phyloP scores from a whole-genome alignment of 1,140 invertebrate genomes.

The Lerema accius region DNA sequence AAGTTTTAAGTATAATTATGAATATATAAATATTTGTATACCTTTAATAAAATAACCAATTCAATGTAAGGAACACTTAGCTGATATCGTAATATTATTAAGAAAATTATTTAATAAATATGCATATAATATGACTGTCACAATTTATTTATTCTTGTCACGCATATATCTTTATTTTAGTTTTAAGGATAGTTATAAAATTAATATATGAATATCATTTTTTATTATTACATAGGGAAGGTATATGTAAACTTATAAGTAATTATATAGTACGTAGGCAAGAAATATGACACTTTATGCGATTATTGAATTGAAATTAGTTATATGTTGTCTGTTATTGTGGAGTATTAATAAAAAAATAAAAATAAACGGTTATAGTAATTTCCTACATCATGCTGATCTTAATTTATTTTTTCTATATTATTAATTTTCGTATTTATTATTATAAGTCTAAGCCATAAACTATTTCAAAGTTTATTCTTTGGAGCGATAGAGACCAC shows the following conservation, averaged over 20 bases:
- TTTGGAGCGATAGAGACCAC: no score
- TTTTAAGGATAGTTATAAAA: not conserved
- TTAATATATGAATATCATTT: not conserved
- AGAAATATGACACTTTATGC: not conserved
- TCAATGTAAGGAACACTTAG: slow-evolving; percentile 9
- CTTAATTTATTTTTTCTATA: no score
- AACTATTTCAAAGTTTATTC: no score
- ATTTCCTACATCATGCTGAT: no score
- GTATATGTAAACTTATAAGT: not conserved
- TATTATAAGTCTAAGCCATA: no score
- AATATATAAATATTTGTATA: slow-evolving; percentile 43
- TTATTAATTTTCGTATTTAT: no score
- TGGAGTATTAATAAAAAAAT: no score
- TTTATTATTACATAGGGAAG: not conserved
- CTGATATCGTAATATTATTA: slow-evolving; percentile 18
- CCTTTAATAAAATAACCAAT: slow-evolving; percentile 4
- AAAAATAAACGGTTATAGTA: no score
- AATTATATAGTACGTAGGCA: not conserved
- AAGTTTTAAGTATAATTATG: slow-evolving; percentile 62
- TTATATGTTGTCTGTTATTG: not conserved
- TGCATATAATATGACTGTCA: not conserved
- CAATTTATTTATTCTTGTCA: slow-evolving; percentile 13
- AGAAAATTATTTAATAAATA: slow-evolving; percentile 5
- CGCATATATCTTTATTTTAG: slow-evolving; percentile 12
- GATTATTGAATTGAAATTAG: not conserved